Conservation (phyloP, 2,888 invertebrate genomes). For the Micoletzkya japonica region DNA sequence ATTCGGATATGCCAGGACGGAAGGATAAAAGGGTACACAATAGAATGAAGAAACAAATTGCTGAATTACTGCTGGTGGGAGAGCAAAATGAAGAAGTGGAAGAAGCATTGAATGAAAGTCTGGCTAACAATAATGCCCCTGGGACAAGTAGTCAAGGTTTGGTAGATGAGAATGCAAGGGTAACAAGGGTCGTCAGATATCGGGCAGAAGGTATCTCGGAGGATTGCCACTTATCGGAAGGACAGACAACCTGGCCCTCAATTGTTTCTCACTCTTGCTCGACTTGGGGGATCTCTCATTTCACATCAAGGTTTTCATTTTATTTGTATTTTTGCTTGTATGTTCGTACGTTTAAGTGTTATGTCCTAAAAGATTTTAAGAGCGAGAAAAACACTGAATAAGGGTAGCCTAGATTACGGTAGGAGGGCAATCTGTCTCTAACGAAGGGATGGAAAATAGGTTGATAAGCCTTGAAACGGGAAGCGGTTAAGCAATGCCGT, state of each 20-base stretch:
- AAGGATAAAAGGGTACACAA: conserved; percentile 20
- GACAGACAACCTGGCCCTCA: conserved; percentile 31
- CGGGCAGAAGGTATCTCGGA: conserved; percentile 18
- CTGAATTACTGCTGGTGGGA: conserved; percentile 30
- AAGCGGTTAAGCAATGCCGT: too few relatives aligned
- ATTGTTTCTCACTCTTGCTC: conserved; percentile 28
- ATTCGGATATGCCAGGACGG: background rate
- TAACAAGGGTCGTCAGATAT: background rate
- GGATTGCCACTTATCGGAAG: conserved; percentile 12
- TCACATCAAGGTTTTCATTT: conserved; percentile 30
- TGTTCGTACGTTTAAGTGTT: too few relatives aligned
- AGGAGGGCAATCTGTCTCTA: too few relatives aligned
- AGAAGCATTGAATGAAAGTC: conserved; percentile 26
- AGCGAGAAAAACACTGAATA: too few relatives aligned
- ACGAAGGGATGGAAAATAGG: too few relatives aligned
- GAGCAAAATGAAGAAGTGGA: conserved; percentile 29
- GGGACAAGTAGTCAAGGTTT: background rate
- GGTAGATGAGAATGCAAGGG: background rate
- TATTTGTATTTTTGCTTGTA: too few relatives aligned
- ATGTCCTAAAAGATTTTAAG: too few relatives aligned
- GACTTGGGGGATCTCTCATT: conserved; percentile 30
- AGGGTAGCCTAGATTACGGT: too few relatives aligned
- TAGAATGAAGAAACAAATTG: conserved; percentile 35
- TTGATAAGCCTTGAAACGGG: too few relatives aligned
- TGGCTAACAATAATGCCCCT: background rate